These are phyloP conservation scores for Drosophila nigricruria DNA, from an alignment of 2,888 invertebrate species.

Conservation along the genomic window DNA sequence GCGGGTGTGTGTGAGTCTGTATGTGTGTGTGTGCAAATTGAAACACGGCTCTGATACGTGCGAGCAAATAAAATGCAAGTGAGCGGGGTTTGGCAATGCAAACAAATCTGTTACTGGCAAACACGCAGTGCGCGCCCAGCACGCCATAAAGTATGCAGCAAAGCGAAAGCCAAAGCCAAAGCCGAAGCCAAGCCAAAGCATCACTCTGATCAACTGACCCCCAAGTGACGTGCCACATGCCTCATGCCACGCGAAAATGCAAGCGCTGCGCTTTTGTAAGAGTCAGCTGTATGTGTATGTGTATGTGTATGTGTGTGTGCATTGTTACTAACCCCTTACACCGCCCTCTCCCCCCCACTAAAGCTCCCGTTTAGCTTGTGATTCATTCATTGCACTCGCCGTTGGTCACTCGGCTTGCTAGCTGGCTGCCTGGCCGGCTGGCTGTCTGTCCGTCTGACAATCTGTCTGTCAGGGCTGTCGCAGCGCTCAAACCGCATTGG, in stretches of 20 bases:
- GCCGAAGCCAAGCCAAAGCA: slow-evolving; percentile 25
- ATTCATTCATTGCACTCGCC: slow-evolving; percentile 71
- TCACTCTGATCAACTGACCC: slow-evolving; percentile 46
- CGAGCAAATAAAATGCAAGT: slow-evolving; percentile 56
- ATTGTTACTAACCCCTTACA: slow-evolving; percentile 18
- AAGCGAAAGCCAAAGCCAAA: slow-evolving; percentile 30
- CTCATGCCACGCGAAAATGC: slow-evolving; percentile 26
- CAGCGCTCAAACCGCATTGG: slow-evolving; percentile 76
- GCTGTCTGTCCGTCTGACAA: slow-evolving; percentile 18
- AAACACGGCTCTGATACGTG: slow-evolving; percentile 77
- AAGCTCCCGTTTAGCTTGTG: slow-evolving; percentile 49
- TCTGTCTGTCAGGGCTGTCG: slow-evolving; percentile 62
- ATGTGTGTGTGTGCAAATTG: slow-evolving; percentile 73
- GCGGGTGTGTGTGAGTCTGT: slow-evolving; percentile 15
- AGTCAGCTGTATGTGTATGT: slow-evolving; percentile 9
- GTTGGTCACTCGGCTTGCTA: slow-evolving; percentile 47
- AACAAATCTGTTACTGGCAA: slow-evolving; percentile 73
- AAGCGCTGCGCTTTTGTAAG: slow-evolving; percentile 46
- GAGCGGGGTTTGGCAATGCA: slow-evolving; percentile 32
- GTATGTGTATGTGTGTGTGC: slow-evolving; percentile 38
- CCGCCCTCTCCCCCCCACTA: neutral
- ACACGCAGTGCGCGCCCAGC: slow-evolving; percentile 62
- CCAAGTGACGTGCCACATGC: slow-evolving; percentile 6
- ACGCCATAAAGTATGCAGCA: slow-evolving; percentile 75
- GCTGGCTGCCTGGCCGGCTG: slow-evolving; percentile 4